These are phyloP conservation scores for Ladona fulva DNA, from an alignment of 1,140 invertebrate species.

Conservation along the genomic window DNA sequence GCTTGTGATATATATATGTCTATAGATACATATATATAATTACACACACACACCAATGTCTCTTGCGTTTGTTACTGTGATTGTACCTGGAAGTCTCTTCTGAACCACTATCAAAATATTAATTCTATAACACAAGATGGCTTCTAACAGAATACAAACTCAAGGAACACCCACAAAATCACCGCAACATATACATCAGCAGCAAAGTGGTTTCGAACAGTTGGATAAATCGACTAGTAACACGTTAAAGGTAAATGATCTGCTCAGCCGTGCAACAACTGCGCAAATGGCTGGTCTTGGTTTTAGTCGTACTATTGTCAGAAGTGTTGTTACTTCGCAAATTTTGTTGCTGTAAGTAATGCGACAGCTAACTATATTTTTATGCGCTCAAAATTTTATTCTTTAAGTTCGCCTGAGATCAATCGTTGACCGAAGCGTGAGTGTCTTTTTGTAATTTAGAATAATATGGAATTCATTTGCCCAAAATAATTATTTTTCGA, in stretches of 20 bases:
- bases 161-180: slow-evolving; percentile 21
- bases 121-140: slow-evolving; percentile 17
- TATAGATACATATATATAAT: background rate
- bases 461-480: too few species aligned
- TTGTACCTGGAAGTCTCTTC: background rate
- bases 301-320: too few species aligned
- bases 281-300: too few species aligned
- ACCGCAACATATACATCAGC: slow-evolving; percentile 27
- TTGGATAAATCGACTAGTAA: slow-evolving; percentile 21
- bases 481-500: too few species aligned
- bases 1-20: background rate
- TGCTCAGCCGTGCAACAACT: too few species aligned
- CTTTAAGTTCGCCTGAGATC: too few species aligned
- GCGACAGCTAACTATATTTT: background rate
- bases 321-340: background rate
- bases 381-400: too few species aligned
- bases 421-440: too few species aligned
- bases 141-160: slow-evolving; percentile 16
- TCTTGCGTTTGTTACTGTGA: too few species aligned
- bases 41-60: background rate
- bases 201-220: slow-evolving; percentile 35
- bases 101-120: background rate
- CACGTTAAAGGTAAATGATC: slow-evolving; percentile 14
- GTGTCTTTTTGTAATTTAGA: too few species aligned
- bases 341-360: background rate